Percentiles rank a stretch among this genome's conserved stretches.
Evolutionary conservation across 1,140 invertebrate genomes (phyloP).

Genomic region (Drosophila trapezifrons): DNA sequence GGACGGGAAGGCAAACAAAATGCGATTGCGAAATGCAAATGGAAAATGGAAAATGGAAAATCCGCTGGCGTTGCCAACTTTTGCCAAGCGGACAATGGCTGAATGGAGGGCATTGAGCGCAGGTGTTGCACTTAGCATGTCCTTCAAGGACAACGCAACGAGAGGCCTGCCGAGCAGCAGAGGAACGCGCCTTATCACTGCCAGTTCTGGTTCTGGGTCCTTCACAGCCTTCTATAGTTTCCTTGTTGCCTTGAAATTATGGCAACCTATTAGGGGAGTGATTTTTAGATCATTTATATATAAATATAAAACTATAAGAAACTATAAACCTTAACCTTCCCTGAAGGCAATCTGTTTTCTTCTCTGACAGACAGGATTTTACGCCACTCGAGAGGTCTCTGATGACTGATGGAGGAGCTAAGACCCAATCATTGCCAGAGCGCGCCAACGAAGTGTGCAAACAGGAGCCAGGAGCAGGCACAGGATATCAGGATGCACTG

Average conservation of each 20-base stretch:
- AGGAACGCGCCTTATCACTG: constrained; percentile 41
- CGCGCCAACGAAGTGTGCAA: constrained; percentile 28
- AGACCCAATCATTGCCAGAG: constrained; percentile 48
- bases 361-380: not conserved
- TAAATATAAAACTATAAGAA: not conserved
- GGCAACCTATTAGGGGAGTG: not conserved
- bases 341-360: too few species aligned
- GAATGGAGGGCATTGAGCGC: constrained; percentile 64
- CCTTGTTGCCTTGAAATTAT: constrained; percentile 1
- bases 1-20: constrained; percentile 49
- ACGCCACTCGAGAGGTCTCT: not conserved
- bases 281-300: too few species aligned
- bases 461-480: constrained; percentile 1
- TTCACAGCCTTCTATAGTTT: not conserved
- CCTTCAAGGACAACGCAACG: constrained; percentile 64
- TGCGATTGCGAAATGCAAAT: constrained; percentile 60
- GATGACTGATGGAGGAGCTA: constrained; percentile 2
- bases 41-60: constrained; percentile 46
- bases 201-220: not conserved
- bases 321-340: not conserved
- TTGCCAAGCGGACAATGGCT: constrained; percentile 54
- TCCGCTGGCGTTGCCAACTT: constrained; percentile 38
- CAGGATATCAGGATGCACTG: constrained; percentile 29
- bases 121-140: constrained; percentile 70
- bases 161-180: not conserved